Base-by-base conservation (phyloP, 2,113 vertebrate species). In the Heterochromis multidens region DNA sequence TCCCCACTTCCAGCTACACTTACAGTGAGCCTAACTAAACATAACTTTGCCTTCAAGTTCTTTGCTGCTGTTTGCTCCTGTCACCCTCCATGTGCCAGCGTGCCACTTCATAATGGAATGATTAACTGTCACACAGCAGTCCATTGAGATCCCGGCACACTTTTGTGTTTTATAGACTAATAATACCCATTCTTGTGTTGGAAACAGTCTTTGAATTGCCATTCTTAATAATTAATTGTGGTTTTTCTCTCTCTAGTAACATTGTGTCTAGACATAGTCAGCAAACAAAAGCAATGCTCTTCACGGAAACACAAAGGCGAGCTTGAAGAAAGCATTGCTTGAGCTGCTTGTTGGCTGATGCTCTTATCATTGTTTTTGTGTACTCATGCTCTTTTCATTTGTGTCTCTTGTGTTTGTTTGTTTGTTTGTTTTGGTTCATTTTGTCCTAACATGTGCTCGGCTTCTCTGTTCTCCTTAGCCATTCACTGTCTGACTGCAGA, bases 401-500 rank as follows among this genome's bases (percentile, higher is more conserved):
- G 49, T 79, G 54, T 79, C 43, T 80, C 11, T 54, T 78, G 14
- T 5, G 52, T 49, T 58, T 82, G 49, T 87, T 12, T 79, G 2
- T 59, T 81, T 81, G 67, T 79, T 81, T 49, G 63, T 56, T 89
- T 93, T 83, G 59, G 57, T 79, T 92, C 93, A 89, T 94, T 93
- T 80, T 94, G 93, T 95, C 94, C 95, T 96, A 96, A 96, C 89
- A 90, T 95, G 88, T 96, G 95, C 95, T 95, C 62, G 95, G 95
- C 95, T 93, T 96, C 93, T 96, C 94, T 95, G 94, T 95, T 91
- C 93, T 96, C 94, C 93, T 89, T 95, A 95, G 95, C 94, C 94
- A 95, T 95, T 96, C 96, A 95, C 94, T 96, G 94, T 96, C 93
- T 96, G 95, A 96, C 93, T 86, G 93, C 95, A 95, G 95, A 96